Percentiles rank a stretch among this genome's conserved stretches.
These are phyloP conservation scores for Furnarius figulus DNA, from an alignment of 2,113 vertebrate species.

Conservation along the genomic window DNA sequence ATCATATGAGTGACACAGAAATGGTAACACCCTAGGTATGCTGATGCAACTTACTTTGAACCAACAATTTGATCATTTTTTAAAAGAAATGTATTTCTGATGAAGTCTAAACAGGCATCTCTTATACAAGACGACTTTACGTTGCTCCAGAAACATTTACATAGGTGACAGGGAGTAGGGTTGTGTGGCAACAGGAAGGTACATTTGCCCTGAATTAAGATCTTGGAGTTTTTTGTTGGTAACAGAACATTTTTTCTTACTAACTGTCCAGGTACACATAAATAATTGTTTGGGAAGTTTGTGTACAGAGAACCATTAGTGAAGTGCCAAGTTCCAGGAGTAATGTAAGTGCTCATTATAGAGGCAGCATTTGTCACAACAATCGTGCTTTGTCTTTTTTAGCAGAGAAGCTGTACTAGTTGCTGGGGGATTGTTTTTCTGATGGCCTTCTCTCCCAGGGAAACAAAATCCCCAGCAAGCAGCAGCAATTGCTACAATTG, in stretches of 20 bases:
- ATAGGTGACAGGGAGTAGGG: not conserved
- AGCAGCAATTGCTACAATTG: not conserved
- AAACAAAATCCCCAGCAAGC: slow-evolving; percentile 10
- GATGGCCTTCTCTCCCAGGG: not conserved
- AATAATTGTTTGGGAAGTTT: not conserved
- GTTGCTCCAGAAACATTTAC: not conserved
- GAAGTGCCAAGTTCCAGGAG: not conserved
- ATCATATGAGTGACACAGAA: not conserved
- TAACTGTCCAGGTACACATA: not conserved
- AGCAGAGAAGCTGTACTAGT: not conserved
- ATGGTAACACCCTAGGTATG: not conserved
- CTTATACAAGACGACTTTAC: not conserved
- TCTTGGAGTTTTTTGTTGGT: too few relatives aligned
- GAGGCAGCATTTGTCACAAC: not conserved
- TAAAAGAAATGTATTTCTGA: not conserved
- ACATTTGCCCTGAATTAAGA: not conserved
- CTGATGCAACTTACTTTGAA: not conserved
- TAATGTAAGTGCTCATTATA: not conserved
- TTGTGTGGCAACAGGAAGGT: not conserved
- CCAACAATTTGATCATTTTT: not conserved
- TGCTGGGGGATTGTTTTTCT: not conserved
- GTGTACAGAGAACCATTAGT: not conserved
- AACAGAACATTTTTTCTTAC: not conserved
- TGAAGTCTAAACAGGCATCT: not conserved
- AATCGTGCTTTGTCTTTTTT: not conserved